Evolutionary conservation across 2,797 vertebrate genomes (phyloP).

Genomic region (Pseudochirops corinnae): DNA sequence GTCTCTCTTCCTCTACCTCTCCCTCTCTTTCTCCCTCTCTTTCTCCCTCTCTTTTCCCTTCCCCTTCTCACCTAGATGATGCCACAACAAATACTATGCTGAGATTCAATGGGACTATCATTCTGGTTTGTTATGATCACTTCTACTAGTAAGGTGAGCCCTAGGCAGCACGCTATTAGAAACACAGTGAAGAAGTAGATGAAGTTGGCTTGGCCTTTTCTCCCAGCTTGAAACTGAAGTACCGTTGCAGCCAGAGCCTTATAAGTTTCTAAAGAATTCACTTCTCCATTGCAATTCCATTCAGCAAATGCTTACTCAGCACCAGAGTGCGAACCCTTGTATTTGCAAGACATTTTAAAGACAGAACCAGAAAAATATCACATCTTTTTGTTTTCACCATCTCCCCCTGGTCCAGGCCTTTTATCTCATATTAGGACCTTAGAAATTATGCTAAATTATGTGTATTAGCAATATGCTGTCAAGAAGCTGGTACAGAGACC

Average conservation of each 20-base stretch:
- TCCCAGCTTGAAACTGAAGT: not conserved
- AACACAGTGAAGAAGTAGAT: not conserved
- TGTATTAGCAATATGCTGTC: not conserved
- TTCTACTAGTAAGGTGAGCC: not conserved
- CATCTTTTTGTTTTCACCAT: not conserved
- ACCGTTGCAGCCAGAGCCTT: not conserved
- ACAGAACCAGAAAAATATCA: not conserved
- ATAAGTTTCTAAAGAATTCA: not conserved
- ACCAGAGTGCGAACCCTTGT: not conserved
- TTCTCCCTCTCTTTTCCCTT: not conserved
- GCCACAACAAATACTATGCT: too few relatives aligned
- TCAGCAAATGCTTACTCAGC: not conserved
- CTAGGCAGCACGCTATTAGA: not conserved
- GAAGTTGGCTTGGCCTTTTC: not conserved
- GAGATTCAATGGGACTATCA: too few relatives aligned
- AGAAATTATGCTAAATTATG: not conserved
- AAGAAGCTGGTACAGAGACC: not conserved
- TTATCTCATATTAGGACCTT: not conserved
- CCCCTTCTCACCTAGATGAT: too few relatives aligned
- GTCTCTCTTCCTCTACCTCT: too few relatives aligned
- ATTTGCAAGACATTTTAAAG: not conserved
- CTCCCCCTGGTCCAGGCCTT: not conserved
- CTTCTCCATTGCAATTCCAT: not conserved
- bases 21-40: not conserved
- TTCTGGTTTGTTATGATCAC: too few relatives aligned